Percentiles rank a stretch among this genome's conserved stretches.
These are phyloP conservation scores for Oscheius sp. DNA, from an alignment of 2,888 invertebrate genomes.

Conservation along the genomic window DNA sequence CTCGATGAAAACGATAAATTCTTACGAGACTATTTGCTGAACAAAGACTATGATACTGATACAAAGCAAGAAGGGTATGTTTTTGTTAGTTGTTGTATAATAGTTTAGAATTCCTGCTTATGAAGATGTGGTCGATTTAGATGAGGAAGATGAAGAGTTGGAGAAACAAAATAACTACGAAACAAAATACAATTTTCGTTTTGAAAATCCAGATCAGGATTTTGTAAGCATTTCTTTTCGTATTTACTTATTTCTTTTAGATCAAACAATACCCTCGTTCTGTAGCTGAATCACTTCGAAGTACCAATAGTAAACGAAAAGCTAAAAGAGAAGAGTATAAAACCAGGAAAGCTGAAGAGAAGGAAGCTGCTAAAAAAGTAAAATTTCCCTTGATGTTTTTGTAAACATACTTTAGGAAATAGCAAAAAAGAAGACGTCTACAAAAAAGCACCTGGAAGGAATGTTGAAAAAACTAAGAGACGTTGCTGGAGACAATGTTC, in stretches of 20 bases:
- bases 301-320: constrained; percentile 71
- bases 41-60: constrained; percentile 78
- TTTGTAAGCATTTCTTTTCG: constrained; percentile 74
- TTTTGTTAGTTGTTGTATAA: not conserved
- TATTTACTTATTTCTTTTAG: constrained; percentile 71
- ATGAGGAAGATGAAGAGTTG: constrained; percentile 81
- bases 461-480: constrained; percentile 86
- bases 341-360: constrained; percentile 75
- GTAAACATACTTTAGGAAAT: constrained; percentile 78
- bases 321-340: constrained; percentile 78
- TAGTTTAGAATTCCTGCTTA: constrained; percentile 72
- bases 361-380: constrained; percentile 84
- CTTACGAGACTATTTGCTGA: constrained; percentile 88
- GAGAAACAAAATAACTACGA: constrained; percentile 90
- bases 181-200: constrained; percentile 92
- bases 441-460: constrained; percentile 87
- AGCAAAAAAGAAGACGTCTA: constrained; percentile 78
- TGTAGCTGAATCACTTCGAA: constrained; percentile 83
- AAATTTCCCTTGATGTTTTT: constrained; percentile 74
- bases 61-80: constrained; percentile 56
- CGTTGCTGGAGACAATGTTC: constrained; percentile 85
- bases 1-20: constrained; percentile 87
- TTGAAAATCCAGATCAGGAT: constrained; percentile 92
- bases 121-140: constrained; percentile 78
- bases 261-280: constrained; percentile 90